Evolutionary conservation across 2,888 invertebrate species (phyloP).

Genomic region (Cremastinae sp.): DNA sequence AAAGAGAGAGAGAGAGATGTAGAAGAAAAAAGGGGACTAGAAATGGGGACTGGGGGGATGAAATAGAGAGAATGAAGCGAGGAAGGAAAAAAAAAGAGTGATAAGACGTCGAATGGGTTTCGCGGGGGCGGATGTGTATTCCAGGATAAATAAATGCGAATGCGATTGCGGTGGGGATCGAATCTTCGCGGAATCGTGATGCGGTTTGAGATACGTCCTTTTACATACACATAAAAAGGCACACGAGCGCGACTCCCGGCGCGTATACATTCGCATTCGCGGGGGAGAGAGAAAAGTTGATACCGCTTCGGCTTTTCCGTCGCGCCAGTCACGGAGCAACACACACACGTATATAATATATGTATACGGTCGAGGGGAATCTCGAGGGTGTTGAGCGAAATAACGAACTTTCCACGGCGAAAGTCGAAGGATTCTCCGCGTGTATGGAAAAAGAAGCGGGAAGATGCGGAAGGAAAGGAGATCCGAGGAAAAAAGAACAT

Average conservation of each 20-base stretch:
- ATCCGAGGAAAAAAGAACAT: neutral
- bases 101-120: constrained; percentile 10
- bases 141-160: constrained; percentile 59
- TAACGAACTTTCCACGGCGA: constrained; percentile 54
- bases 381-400: constrained; percentile 49
- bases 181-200: constrained; percentile 57
- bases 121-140: constrained; percentile 24
- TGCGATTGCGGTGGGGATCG: constrained; percentile 56
- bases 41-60: constrained; percentile 7
- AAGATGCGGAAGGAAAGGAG: neutral
- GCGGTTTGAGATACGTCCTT: constrained; percentile 51
- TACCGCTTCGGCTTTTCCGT: constrained; percentile 22
- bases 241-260: constrained; percentile 6
- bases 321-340: constrained; percentile 53
- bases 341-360: too few species aligned
- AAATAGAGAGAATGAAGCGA: constrained; percentile 9
- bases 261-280: too few species aligned
- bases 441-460: neutral
- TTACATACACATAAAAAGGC: constrained; percentile 7
- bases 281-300: constrained; percentile 30
- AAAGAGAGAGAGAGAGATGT: neutral
- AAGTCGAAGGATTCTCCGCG: constrained; percentile 31
- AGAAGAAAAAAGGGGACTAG: neutral
- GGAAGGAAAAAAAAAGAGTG: constrained; percentile 1
- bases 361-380: too few species aligned